Base-by-base conservation (phyloP, 2,888 invertebrate species). In the Agrilus cyanescens region DNA sequence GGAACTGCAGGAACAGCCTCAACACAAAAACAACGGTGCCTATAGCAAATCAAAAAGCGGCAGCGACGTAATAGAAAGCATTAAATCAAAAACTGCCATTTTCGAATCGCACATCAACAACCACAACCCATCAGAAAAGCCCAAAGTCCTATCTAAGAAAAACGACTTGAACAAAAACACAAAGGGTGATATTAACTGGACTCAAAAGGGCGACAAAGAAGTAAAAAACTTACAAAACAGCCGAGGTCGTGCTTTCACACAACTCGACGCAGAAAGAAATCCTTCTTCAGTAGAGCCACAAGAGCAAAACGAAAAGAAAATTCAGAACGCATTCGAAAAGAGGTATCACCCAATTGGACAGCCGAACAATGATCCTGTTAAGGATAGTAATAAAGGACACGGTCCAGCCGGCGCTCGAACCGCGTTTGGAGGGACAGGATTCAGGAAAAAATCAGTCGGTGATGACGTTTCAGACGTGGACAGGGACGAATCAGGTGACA, bases 41-140 rank as follows among this genome's bases (percentile, higher is more conserved):
- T 25, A 10, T 10, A 25, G 25, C 25, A 25, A 25, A 25, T 25
- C 25, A 7, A 33, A 33, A 33, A 7, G 7, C 3, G 15, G 36
- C 5, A 40, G 40, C 13, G 41, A 44, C 25, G 41, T 41, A 18
- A 42, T 33, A 20, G 48, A 48, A 10, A 48, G 48, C 29, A 50
- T 51, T 34, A 45, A 44, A 14, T 50, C 47, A 30, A 51, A 45
- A 35, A 53, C 53, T 10, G 53, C 53, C 13, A 37, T 53, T 30
- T 53, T 53, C 40, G 53, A 53, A 41, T 43, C 43, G 30, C 48
- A 48, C 38, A 41, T 38, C 32, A 45, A 43, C 37, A 43, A 48
- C 37, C 38, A 34, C 32, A 47, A 45, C 32, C 3, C 25, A 25
- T 25, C 25, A 4, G 25, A 25, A 2, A 25, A 25, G 4, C 25